Base-by-base conservation (phyloP, 1,140 invertebrate species). In the Liolophura sinensis region DNA sequence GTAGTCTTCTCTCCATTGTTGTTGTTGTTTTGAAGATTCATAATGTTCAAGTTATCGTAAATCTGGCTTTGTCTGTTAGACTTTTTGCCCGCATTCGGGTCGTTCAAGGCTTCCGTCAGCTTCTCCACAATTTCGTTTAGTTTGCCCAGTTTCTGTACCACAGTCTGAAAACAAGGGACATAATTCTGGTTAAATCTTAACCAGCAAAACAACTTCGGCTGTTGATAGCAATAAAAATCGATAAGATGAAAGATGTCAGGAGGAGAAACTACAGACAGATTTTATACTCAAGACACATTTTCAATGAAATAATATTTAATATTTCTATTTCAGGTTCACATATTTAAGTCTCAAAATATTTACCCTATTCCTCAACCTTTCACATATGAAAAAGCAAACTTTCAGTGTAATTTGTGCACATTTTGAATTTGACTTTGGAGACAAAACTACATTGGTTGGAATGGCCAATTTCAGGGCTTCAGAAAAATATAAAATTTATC, bases 41-140 rank as follows among this genome's bases (percentile, higher is more conserved):
- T 40, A 40, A 40, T 40, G 20, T 72, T 69, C 18, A 77, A 65
- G 73, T 76, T 81, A 69, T 79, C 79, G 59, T 69, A 80, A n/a
- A 83, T 78, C 47, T 75, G 74, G 15, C 79, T 75, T 64, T 77
- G 75, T 48, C 75, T 68, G 52, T 77, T 75, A 25, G 65, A 52
- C 18, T 48, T 59, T 31, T 55, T 62, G 14, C 73, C 75, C 15
- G 73, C 63, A 4, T 72, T 65, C 14, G 78, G 82, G 31, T 49
- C 87, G 55, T 87, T 84, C 16, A 89, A 70, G 1, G 88, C 87
- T 24, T 82, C n/a, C 0, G 86, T 85, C 46, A 90, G 86, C 60
- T 84, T 82, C 16, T 88, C 86, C 0, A 90, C 81, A 52, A 89
- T 87, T 12, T 84, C 83, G 11, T 84, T 83, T 16, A 89, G 74